Evolutionary conservation across 1,140 invertebrate species (phyloP).

Genomic region (Stenopsyche tienmushanensis): DNA sequence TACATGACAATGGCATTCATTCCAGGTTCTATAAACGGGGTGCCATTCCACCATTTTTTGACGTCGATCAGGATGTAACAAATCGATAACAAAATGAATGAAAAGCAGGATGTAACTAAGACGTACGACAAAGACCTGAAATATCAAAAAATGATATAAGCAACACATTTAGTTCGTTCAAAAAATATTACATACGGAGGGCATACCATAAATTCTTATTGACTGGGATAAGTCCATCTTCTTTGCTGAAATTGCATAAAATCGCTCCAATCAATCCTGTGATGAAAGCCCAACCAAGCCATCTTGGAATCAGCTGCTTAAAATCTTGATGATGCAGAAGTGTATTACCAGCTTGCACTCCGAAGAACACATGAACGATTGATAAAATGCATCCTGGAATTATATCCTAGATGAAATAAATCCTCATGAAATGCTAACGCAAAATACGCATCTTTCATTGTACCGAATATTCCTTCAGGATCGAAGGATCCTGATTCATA

Average conservation of each 20-base stretch:
- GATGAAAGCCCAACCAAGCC: constrained; percentile 64
- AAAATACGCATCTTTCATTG: constrained; percentile 73
- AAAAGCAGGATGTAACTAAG: constrained; percentile 76
- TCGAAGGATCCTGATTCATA: constrained; percentile 75
- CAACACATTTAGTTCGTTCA: constrained; percentile 14
- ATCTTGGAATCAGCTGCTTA: constrained; percentile 67
- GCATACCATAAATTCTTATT: constrained; percentile 91
- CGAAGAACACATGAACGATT: no score
- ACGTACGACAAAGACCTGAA: no score
- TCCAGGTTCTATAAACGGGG: constrained; percentile 78
- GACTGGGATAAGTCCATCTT: constrained; percentile 80
- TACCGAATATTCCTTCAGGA: constrained; percentile 81
- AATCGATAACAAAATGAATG: constrained; percentile 68
- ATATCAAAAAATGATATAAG: constrained; percentile 62
- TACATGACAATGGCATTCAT: constrained; percentile 90
- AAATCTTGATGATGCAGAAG: constrained; percentile 65
- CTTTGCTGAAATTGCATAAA: constrained; percentile 72
- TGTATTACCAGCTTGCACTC: constrained; percentile 86
- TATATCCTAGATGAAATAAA: no score
- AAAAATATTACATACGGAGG: constrained; percentile 69
- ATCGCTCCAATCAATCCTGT: constrained; percentile 68
- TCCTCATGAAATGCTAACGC: constrained; percentile 65
- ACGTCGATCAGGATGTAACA: constrained; percentile 85
- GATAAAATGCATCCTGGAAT: no score
- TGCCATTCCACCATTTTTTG: constrained; percentile 73